phyloP scores from a whole-genome alignment of 2,113 vertebrate genomes.

The Eurypyga helias region DNA sequence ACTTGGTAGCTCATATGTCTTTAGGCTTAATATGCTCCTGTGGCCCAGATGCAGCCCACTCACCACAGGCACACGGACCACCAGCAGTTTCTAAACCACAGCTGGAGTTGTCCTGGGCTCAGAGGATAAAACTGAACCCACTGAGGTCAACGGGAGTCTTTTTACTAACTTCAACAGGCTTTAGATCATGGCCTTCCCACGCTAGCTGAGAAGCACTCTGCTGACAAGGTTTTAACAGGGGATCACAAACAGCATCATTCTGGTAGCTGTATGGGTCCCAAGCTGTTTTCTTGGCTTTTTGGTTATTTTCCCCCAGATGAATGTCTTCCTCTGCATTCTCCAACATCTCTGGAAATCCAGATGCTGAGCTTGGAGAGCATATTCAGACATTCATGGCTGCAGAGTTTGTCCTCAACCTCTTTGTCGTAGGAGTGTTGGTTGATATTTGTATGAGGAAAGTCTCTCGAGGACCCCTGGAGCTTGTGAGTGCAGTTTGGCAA shows the following conservation, averaged over 20 bases:
- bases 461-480: not conserved
- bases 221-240: not conserved
- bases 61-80: constrained; percentile 11
- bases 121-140: not conserved
- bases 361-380: not conserved
- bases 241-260: not conserved
- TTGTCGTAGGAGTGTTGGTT: not conserved
- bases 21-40: not conserved
- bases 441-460: not conserved
- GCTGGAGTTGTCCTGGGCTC: not conserved
- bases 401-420: not conserved
- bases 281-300: not conserved
- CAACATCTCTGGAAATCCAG: not conserved
- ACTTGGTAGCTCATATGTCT: constrained; percentile 31
- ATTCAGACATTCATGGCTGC: not conserved
- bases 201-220: not conserved
- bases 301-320: not conserved
- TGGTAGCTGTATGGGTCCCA: not conserved
- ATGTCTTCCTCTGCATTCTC: not conserved
- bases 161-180: constrained; percentile 14
- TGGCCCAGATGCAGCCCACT: constrained; percentile 20
- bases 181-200: constrained; percentile 19
- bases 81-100: constrained; percentile 11
- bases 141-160: not conserved
- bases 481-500: not conserved